Evolutionary conservation across 2,797 vertebrate genomes (phyloP).

Genomic region (Borostomias antarcticus): DNA sequence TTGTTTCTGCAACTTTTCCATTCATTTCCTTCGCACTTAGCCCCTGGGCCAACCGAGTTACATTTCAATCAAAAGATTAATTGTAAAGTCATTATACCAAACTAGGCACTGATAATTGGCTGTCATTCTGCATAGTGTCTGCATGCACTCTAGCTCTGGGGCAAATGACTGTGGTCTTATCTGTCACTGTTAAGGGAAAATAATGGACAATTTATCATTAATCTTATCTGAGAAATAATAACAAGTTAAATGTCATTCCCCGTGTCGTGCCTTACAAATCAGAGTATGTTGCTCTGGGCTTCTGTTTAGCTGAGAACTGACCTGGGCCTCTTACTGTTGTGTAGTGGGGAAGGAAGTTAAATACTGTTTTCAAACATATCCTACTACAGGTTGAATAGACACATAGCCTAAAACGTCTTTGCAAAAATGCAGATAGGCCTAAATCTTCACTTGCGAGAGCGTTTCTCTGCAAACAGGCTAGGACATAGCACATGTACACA

Average conservation of each 20-base stretch:
- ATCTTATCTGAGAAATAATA: conserved; percentile 85
- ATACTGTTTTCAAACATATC: too few species aligned
- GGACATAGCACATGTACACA: too few species aligned
- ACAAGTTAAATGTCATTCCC: conserved; percentile 85
- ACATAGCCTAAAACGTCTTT: too few species aligned
- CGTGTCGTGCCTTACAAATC: conserved; percentile 64
- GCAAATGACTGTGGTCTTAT: conserved; percentile 87
- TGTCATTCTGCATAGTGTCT: conserved; percentile 90
- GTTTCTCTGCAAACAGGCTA: too few species aligned
- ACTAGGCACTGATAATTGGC: conserved; percentile 82
- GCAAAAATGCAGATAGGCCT: too few species aligned
- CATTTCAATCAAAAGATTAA: conserved; percentile 89
- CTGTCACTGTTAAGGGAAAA: conserved; percentile 85
- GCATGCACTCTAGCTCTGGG: conserved; percentile 81
- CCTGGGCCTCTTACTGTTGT: too few species aligned
- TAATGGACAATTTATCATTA: conserved; percentile 91
- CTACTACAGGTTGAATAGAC: too few species aligned
- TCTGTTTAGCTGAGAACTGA: too few species aligned
- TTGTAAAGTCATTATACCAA: conserved; percentile 88
- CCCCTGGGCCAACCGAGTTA: conserved; percentile 82
- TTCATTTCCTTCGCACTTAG: conserved; percentile 63
- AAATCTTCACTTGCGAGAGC: too few species aligned
- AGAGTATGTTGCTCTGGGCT: conserved; percentile 60
- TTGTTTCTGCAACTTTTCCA: conserved; percentile 81
- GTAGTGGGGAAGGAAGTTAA: too few species aligned